Conservation (phyloP, 2,113 vertebrate species). For the Lanius collurio region DNA sequence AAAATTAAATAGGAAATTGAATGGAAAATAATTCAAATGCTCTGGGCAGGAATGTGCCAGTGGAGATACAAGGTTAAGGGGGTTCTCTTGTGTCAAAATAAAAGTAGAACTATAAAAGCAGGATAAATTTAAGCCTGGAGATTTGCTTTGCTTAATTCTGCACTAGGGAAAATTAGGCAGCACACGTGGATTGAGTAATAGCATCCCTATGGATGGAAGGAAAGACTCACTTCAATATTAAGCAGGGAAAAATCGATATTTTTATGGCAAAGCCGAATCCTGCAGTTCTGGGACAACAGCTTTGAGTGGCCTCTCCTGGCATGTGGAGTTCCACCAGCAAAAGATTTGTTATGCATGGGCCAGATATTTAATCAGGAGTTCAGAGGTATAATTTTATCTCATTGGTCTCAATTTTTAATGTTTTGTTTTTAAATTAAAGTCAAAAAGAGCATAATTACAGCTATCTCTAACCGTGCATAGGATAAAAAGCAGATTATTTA, state of each 20-base stretch:
- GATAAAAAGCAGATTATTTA: neutral
- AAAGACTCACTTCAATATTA: neutral
- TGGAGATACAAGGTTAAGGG: neutral
- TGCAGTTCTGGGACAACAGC: neutral
- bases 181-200: neutral
- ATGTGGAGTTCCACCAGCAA: neutral
- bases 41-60: fast-evolving
- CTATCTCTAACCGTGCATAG: fast-evolving
- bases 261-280: neutral
- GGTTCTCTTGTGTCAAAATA: neutral
- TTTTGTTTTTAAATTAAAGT: neutral
- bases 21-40: neutral
- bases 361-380: neutral
- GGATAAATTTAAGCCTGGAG: neutral
- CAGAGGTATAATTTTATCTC: neutral
- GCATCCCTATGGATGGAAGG: neutral
- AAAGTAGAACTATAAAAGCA: neutral
- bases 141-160: neutral
- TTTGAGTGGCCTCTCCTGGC: neutral
- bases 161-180: neutral
- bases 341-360: neutral
- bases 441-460: neutral
- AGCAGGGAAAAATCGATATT: neutral
- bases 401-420: neutral
- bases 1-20: neutral